Conservation (phyloP, 2,113 vertebrate genomes). For the Monarcha castaneiventris region DNA sequence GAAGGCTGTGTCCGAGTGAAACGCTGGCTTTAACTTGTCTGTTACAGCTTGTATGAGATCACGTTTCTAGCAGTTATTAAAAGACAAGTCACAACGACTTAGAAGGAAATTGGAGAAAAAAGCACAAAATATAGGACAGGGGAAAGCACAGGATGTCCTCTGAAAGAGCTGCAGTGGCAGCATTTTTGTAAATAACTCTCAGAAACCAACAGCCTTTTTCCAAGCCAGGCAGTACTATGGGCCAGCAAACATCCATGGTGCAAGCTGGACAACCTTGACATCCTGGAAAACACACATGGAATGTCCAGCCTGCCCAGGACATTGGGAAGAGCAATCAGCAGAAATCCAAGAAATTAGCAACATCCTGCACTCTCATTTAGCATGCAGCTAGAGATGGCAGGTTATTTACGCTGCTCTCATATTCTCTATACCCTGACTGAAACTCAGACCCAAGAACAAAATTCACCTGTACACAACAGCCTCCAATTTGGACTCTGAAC, state of each 20-base stretch:
- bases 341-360: background rate
- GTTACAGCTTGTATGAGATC: background rate
- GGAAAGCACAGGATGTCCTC: background rate
- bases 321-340: background rate
- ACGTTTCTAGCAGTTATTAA: background rate
- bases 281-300: background rate
- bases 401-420: fast-evolving
- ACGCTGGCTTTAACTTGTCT: background rate
- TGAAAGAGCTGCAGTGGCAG: background rate
- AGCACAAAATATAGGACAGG: background rate
- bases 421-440: background rate
- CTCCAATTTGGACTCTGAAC: background rate
- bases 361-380: background rate
- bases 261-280: background rate
- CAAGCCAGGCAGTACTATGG: fast-evolving
- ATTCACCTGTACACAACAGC: background rate
- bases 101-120: background rate
- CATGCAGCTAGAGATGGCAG: too few species aligned
- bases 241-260: background rate
- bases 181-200: background rate
- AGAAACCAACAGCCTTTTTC: background rate
- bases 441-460: background rate
- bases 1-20: background rate
- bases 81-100: background rate
- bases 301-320: background rate